Base-by-base conservation (phyloP, 2,888 invertebrate species). In the Pandemis corylana region DNA sequence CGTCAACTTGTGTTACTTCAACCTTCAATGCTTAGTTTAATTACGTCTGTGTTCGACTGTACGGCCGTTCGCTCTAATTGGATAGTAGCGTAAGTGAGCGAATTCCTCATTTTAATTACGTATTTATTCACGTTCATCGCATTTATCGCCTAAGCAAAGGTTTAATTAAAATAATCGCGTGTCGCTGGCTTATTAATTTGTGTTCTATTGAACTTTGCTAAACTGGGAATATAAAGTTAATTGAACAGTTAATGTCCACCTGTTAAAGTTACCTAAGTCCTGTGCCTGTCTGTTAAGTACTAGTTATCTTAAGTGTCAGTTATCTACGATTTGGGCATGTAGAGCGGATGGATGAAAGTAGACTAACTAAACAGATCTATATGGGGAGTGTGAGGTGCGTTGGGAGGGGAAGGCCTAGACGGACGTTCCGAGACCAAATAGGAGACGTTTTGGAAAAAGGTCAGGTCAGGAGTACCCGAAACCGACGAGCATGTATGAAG, bases 81-180 rank as follows among this genome's bases (percentile, higher is more conserved):
- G 75, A 75, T 71, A 70, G 75, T 70, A 67, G 69, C 66, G 62
- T 71, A 71, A 75, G 75, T 71, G 75, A 75, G 67, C 75, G 75
- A 71, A 75, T 75, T 66, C 53, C 56, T 75, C 75, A 71, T 67
- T 70, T 67, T 75, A 75, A 75, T 75, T 75, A 66, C 70, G 75
- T 67, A 75, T 75, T 75, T 75, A 75, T 75, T 75, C 75, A 75
- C 71, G 70, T 75, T 66, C 36, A 36, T 44, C 56, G 72, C 71
- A 28, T 74, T 72, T 75, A 75, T 75, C 75, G 66, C 67, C 62
- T 71, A 67, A 41, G 66, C 67, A 67, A 62, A 61, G 61, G 66
- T 51, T 75, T 62, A 75, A 75, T 75, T 75, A 71, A 75, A 71
- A 67, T 75, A 71, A 75, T 67, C 70, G 74, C 65, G 28, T 36